Conservation (phyloP, 2,113 vertebrate genomes). For the Rhinoderma darwinii region DNA sequence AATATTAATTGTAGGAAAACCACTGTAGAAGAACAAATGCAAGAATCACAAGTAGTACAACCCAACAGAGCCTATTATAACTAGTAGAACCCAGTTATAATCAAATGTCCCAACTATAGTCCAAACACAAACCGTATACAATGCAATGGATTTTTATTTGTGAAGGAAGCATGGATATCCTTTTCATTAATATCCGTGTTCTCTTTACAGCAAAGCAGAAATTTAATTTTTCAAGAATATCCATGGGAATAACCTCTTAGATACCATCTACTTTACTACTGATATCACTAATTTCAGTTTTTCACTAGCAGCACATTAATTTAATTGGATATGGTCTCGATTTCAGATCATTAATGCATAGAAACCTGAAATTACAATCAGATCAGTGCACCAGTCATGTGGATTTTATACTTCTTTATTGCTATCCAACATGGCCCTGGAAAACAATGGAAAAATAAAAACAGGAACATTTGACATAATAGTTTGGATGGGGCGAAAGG, state of each 20-base stretch:
- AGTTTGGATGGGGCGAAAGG: not conserved
- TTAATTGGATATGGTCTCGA: not conserved
- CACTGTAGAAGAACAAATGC: not conserved
- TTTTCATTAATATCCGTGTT: not conserved
- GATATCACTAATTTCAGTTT: not conserved
- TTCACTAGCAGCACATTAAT: not conserved
- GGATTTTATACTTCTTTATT: not conserved
- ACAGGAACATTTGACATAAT: not conserved
- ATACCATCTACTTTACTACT: not conserved
- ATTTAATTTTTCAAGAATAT: no score
- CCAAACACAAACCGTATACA: not conserved
- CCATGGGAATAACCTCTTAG: not conserved
- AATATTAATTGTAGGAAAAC: no score
- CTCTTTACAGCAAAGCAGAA: not conserved
- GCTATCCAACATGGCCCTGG: not conserved
- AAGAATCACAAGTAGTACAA: not conserved
- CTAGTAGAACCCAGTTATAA: no score
- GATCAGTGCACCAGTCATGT: not conserved
- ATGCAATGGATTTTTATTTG: not conserved
- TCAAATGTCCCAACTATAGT: not conserved
- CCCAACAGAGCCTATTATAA: no score
- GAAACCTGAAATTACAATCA: not conserved
- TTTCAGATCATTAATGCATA: not conserved
- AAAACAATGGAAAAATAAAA: not conserved
- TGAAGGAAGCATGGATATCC: not conserved